Base-by-base conservation (phyloP, 2,888 invertebrate genomes). In the Sialis fuliginosa region DNA sequence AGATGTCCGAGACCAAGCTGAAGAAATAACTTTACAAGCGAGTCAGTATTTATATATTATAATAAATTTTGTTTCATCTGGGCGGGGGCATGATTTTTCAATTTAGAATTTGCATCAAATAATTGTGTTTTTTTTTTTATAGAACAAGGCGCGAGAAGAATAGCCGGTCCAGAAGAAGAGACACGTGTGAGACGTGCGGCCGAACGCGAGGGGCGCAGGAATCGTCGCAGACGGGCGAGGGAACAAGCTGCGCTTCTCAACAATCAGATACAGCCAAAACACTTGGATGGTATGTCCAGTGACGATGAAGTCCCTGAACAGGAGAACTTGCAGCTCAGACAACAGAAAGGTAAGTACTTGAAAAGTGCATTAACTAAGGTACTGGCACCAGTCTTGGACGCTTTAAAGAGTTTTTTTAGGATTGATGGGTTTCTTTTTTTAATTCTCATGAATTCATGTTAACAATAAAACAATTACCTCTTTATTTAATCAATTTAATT, bases 251-350 rank as follows among this genome's bases (percentile, higher is more conserved):
- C 72, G 22, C 65, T 69, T 44, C 66, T 69, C 6, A 60, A 61
- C 49, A n/a, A 13, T 7, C 57, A 62, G 32, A 61, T 67, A 10
- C 52, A 63, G 39, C 57, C 64, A 13, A 64, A 60, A 51, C 95
- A 96, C 62, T 77, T 87, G 49, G 96, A 96, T 62, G 96, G 96
- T 0, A 83, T 95, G 80, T 93, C 93, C 42, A 92, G 91, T 56
- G 97, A 97, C 62, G 96, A 97, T 61, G 95, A 95, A 62, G 83
- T 92, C 59, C 85, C 88, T 22, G 90, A 86, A 59, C 80, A 87
- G 52, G 82, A 83, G 53, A 73, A 77, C 57, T 67, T 74, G 49
- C 74, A 76, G 52, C 79, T 79, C 58, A 73, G 75, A 55, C 70
- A 68, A 55, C 69, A 72, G 52, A 67, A 68, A 62, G 68, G 68